Percentiles rank a stretch among this genome's conserved stretches.
Conservation (phyloP, 2,888 invertebrate genomes). For the Camponotus fellah region DNA sequence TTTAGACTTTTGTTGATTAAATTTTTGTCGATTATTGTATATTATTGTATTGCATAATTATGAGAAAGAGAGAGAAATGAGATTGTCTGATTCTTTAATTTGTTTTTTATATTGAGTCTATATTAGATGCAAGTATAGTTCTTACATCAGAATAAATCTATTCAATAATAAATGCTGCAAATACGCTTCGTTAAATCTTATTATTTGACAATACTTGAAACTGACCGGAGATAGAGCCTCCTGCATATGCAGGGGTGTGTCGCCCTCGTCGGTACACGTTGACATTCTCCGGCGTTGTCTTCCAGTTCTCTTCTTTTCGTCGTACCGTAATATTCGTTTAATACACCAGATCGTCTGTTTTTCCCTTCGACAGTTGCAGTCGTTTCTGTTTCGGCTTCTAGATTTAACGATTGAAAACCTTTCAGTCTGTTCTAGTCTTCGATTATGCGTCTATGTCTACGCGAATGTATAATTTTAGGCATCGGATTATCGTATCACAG, state of each 20-base stretch:
- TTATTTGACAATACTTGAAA: conserved; percentile 46
- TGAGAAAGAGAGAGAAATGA: neutral
- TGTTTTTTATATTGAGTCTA: neutral
- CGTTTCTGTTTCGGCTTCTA: neutral
- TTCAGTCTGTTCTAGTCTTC: conserved; percentile 55
- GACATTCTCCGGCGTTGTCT: conserved; percentile 82
- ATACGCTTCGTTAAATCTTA: neutral
- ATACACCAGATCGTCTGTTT: conserved; percentile 14
- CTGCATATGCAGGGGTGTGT: conserved; percentile 84
- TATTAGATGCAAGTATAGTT: neutral
- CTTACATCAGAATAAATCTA: neutral
- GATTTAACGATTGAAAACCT: neutral
- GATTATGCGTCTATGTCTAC: conserved; percentile 67
- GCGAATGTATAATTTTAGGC: conserved; percentile 57
- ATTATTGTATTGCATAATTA: neutral
- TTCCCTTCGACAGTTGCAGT: neutral
- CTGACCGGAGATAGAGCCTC: conserved; percentile 85
- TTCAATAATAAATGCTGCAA: neutral
- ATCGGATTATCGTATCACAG: conserved; percentile 83
- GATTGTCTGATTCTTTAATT: neutral
- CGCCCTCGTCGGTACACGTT: conserved; percentile 84
- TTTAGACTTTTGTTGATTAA: neutral
- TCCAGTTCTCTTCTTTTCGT: conserved; percentile 67
- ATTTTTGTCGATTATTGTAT: neutral
- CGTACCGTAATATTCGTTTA: conserved; percentile 63